Evolutionary conservation across 1,140 invertebrate genomes (phyloP).

Genomic region (Procambarus virginalis): DNA sequence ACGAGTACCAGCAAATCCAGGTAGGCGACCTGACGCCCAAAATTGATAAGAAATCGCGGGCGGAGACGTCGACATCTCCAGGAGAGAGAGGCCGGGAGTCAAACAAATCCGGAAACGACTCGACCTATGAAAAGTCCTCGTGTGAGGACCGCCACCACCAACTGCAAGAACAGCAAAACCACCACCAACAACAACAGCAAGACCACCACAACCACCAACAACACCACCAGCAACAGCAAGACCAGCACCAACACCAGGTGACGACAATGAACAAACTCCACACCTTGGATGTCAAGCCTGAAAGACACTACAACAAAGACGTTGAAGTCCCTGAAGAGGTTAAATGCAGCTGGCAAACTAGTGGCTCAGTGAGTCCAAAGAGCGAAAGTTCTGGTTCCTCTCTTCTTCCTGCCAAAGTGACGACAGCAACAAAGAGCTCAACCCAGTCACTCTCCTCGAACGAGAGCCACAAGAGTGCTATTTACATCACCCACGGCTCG

Average conservation of each 20-base stretch:
- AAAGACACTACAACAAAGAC: conserved; percentile 17
- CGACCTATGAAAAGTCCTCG: background rate
- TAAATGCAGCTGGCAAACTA: conserved; percentile 16
- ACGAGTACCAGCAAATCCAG: conserved; percentile 52
- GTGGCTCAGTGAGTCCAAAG: background rate
- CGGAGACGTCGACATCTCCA: background rate
- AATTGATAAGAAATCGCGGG: background rate
- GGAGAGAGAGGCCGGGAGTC: background rate
- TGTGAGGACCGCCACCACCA: background rate
- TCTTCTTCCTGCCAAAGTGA: background rate
- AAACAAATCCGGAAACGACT: background rate
- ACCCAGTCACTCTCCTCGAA: conserved; percentile 6
- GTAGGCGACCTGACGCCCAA: background rate
- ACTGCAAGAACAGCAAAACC: background rate
- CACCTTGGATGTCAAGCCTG: conserved; percentile 51
- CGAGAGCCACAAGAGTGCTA: conserved; percentile 55
- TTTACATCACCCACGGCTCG: conserved; percentile 8
- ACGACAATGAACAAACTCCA: conserved; percentile 9
- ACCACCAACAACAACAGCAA: too few relatives aligned
- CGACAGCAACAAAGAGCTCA: conserved; percentile 1
- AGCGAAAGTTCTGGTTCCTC: background rate
- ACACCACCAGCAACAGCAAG: background rate
- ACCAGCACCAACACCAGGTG: background rate
- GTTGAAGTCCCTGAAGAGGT: background rate
- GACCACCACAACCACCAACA: background rate